phyloP scores from a whole-genome alignment of 2,797 vertebrate genomes.

The Rhinoraja longicauda region DNA sequence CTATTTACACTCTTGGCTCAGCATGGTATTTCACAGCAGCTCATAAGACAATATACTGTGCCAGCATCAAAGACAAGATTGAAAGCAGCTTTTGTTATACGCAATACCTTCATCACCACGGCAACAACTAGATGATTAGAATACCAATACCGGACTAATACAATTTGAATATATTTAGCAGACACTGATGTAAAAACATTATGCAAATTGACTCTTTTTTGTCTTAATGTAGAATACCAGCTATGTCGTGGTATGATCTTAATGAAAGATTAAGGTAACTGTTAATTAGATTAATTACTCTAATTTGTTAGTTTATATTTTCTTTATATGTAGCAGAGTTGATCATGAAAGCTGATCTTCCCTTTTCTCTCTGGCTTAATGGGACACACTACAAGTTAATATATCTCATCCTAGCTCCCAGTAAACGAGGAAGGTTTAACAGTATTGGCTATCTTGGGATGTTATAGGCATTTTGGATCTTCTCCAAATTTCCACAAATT shows the following conservation, averaged over 20 bases:
- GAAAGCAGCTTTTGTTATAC: slow-evolving; percentile 25
- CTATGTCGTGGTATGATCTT: not conserved
- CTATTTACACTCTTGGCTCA: not conserved
- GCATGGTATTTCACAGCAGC: slow-evolving; percentile 4
- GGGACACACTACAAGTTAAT: not conserved
- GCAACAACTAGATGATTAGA: not conserved
- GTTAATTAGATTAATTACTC: too few relatives aligned
- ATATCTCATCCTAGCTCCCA: too few relatives aligned
- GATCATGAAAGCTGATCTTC: not conserved
- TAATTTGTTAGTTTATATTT: not conserved
- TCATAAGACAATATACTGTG: not conserved
- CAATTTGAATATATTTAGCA: slow-evolving; percentile 4
- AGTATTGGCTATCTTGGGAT: too few relatives aligned
- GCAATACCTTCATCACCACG: slow-evolving; percentile 24
- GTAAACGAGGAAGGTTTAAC: not conserved
- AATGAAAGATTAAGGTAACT: not conserved
- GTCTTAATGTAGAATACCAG: not conserved
- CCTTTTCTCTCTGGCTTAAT: slow-evolving; percentile 2
- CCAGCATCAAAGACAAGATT: slow-evolving; percentile 6
- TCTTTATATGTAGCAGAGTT: not conserved
- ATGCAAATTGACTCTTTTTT: not conserved
- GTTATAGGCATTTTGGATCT: not conserved
- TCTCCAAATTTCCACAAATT: not conserved
- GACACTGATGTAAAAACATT: not conserved
- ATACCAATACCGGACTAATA: slow-evolving; percentile 15